Evolutionary conservation across 1,140 invertebrate genomes (phyloP).

Genomic region (Drosophila nigrodunni): DNA sequence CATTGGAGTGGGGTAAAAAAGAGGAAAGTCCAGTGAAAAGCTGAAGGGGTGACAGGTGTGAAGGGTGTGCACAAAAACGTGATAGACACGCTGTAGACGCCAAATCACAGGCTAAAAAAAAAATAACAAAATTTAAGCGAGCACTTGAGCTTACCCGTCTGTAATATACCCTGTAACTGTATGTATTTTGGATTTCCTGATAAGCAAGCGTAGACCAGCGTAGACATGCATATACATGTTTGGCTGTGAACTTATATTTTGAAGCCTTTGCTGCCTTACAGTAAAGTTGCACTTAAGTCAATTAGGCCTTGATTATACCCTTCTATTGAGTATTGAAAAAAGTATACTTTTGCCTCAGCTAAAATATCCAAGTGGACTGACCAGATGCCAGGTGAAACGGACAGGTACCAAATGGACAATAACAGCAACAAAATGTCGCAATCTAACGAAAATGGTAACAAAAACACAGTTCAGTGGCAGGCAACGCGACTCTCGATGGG

Average conservation of each 20-base stretch:
- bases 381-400: conserved; percentile 37
- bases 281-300: too few relatives aligned
- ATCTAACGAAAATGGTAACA: conserved; percentile 39
- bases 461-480: conserved; percentile 37
- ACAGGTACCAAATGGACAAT: neutral
- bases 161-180: too few relatives aligned
- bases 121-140: neutral
- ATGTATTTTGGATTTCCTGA: too few relatives aligned
- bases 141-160: too few relatives aligned
- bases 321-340: too few relatives aligned
- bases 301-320: too few relatives aligned
- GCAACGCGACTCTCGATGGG: conserved; percentile 1
- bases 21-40: neutral
- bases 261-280: too few relatives aligned
- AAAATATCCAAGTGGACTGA: conserved; percentile 30
- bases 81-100: conserved; percentile 42
- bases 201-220: too few relatives aligned
- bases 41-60: neutral
- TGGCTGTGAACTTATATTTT: too few relatives aligned
- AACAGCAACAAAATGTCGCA: conserved; percentile 37
- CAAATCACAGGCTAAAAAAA: conserved; percentile 35
- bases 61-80: conserved; percentile 21
- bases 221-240: too few relatives aligned
- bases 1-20: conserved; percentile 2
- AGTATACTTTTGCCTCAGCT: neutral